phyloP scores from a whole-genome alignment of 2,888 invertebrate genomes.

The Xestia c-nigrum region DNA sequence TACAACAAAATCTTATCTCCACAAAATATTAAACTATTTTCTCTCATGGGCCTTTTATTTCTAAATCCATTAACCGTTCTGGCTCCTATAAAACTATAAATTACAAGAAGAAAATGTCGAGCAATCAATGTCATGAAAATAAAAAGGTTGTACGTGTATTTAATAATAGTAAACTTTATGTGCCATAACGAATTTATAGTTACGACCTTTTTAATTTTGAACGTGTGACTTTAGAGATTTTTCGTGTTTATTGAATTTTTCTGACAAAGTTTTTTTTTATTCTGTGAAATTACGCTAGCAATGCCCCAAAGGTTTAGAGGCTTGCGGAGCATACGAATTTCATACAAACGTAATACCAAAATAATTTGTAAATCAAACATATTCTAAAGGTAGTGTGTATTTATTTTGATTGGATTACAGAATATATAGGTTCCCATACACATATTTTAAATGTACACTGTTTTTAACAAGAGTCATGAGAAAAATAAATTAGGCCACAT shows the following conservation, averaged over 20 bases:
- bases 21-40: conserved; percentile 32
- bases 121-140: conserved; percentile 69
- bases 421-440: no score
- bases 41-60: conserved; percentile 39
- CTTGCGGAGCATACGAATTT: no score
- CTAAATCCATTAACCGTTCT: conserved; percentile 47
- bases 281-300: neutral
- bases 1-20: conserved; percentile 47
- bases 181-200: conserved; percentile 56
- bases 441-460: no score
- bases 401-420: no score
- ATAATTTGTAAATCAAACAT: no score
- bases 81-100: conserved; percentile 64
- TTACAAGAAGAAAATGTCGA: conserved; percentile 59
- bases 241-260: conserved; percentile 24
- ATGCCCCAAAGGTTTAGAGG: neutral
- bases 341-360: no score
- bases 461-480: no score
- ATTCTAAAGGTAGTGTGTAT: no score
- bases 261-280: neutral
- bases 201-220: conserved; percentile 60
- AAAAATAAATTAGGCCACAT: no score
- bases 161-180: conserved; percentile 68
- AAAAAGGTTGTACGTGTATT: conserved; percentile 65
- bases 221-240: conserved; percentile 32